Evolutionary conservation across 2,113 vertebrate species (phyloP), one percentile per base, ranked within the genome.

Genomic region (Platycercus adscitus): DNA sequence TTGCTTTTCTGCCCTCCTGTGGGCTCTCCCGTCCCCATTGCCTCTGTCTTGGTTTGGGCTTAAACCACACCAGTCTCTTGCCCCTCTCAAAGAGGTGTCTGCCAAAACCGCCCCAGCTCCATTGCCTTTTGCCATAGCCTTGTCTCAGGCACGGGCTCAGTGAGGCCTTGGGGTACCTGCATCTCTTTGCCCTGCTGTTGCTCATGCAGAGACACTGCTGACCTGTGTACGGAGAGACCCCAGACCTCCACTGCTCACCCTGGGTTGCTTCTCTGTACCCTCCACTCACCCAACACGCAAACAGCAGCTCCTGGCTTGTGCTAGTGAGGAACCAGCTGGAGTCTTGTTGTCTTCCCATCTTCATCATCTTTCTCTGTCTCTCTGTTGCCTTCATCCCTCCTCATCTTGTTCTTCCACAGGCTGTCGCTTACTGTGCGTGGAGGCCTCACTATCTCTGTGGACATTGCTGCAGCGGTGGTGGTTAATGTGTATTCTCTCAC

Each of bases 141-240:
- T 43, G 14, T 49, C 56, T 8, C 55, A 11, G 56, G 26, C 20
- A 2, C 2, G 56, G 56, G 37, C 66, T 76, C 1, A 4, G 43
- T 11, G 50, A 29, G 41, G 9, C 61, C 46, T 13, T 0, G 0
- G 53, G 28, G 9, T 64, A 5, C 17, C 29, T 33, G 4, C 4
- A 18, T 17, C 37, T 46, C n/a, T 29, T n/a, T 6, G 7, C 25
- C 23, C 12, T 19, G 25, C 50, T 70, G 41, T 68, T 41, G 2
- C 35, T 55, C 13, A 46, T 78, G 46, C 15, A 7, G 6, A 31
- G 81, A 44, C 81, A 25, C 33, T 58, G 53, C 64, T 46, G 20
- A 20, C 9, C 61, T 19, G 17, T 7, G 25, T 24, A 2, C 0
- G 1, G 50, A 2, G 13, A 49, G 11, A 10, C 65, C 65, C 31